These are phyloP conservation scores for Pantala flavescens DNA, from an alignment of 1,140 invertebrate species.

Conservation along the genomic window DNA sequence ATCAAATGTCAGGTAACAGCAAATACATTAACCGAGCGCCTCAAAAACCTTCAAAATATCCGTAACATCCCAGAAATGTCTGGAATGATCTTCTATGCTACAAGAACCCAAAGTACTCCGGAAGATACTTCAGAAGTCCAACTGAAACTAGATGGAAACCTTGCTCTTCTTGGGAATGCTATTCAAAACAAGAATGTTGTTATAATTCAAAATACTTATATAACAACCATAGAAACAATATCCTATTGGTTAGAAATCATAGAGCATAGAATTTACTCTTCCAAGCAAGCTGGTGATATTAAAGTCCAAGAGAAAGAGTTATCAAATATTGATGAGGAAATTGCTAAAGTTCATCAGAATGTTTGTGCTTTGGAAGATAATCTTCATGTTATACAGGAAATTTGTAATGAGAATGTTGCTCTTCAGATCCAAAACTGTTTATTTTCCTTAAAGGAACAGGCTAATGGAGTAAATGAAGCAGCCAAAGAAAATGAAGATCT, in stretches of 20 bases:
- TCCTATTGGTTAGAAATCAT: conserved; percentile 72
- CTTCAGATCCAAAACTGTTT: conserved; percentile 17
- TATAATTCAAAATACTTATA: conserved; percentile 47
- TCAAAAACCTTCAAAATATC: conserved; percentile 41
- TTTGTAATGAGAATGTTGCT: conserved; percentile 37
- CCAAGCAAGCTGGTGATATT: conserved; percentile 44
- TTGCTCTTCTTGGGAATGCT: conserved; percentile 50
- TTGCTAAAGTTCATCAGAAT: conserved; percentile 36
- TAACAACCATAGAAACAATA: conserved; percentile 61
- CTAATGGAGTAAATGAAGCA: conserved; percentile 13
- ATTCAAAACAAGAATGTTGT: conserved; percentile 48
- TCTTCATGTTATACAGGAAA: conserved; percentile 38
- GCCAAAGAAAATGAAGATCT: conserved; percentile 43
- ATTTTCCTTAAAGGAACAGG: conserved; percentile 18
- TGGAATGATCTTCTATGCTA: conserved; percentile 48
- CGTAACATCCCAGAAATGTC: conserved; percentile 39
- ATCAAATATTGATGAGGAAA: conserved; percentile 40
- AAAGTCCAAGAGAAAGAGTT: conserved; percentile 33
- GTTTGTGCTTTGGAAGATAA: conserved; percentile 36
- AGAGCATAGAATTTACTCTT: conserved; percentile 61
- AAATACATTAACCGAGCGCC: conserved; percentile 38
- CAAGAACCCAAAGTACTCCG: conserved; percentile 41
- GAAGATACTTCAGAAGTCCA: conserved; percentile 38
- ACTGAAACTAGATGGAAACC: conserved; percentile 40
- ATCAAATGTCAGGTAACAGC: conserved; percentile 32